Evolutionary conservation across 2,888 invertebrate species (phyloP).

Genomic region (Eilema griseolum): DNA sequence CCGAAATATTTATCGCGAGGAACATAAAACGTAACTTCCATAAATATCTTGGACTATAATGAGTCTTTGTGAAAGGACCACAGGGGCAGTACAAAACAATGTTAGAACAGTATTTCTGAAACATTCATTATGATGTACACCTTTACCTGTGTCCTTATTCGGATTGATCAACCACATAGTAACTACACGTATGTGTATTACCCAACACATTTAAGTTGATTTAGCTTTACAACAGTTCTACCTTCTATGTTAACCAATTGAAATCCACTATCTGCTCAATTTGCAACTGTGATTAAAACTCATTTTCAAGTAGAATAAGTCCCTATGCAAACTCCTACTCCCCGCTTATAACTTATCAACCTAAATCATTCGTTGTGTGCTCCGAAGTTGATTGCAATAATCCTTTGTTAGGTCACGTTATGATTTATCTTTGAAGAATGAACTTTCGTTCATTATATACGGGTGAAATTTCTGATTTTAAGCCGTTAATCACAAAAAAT

Average conservation of each 20-base stretch:
- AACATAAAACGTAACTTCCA: too few relatives aligned
- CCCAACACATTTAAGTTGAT: too few relatives aligned
- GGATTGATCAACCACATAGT: too few relatives aligned
- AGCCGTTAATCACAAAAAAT: background rate
- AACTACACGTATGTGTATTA: too few relatives aligned
- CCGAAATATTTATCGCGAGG: too few relatives aligned
- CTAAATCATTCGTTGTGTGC: background rate
- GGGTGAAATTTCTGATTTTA: too few relatives aligned
- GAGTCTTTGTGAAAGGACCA: slow-evolving; percentile 26
- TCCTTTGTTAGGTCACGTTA: background rate
- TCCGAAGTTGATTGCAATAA: slow-evolving; percentile 1
- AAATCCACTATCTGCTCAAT: too few relatives aligned
- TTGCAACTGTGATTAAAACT: too few relatives aligned
- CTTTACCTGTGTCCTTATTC: background rate
- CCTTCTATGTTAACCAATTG: too few relatives aligned
- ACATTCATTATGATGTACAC: slow-evolving; percentile 27
- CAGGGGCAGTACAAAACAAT: slow-evolving; percentile 15
- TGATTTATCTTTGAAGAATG: background rate
- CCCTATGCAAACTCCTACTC: slow-evolving; percentile 1
- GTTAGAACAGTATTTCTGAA: slow-evolving; percentile 11
- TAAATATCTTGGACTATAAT: slow-evolving; percentile 14
- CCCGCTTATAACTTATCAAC: background rate
- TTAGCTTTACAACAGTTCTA: too few relatives aligned
- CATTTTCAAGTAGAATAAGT: too few relatives aligned
- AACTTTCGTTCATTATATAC: background rate